Base-by-base conservation (phyloP, 2,888 invertebrate genomes). In the Cephalotes varians region DNA sequence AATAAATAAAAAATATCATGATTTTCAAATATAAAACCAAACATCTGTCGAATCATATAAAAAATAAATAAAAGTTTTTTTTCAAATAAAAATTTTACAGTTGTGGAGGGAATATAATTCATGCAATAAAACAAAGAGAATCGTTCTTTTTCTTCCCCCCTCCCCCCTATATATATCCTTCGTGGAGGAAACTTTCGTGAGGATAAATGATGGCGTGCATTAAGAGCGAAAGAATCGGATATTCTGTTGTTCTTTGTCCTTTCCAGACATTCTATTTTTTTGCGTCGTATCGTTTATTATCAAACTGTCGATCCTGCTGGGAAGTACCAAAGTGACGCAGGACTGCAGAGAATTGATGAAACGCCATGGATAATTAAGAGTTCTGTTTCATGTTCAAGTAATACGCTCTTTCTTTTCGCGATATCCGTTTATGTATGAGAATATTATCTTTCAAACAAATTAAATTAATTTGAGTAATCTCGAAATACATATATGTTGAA, bases 361-460 rank as follows among this genome's bases (percentile, higher is more conserved):
- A 5, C 10, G 28, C 28, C 28, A 10, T 56, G 72, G 56, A 76
- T 76, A 72, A 64, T 87, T 69, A 69, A 86, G 71, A 72, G 51
- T 80, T 87, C 67, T 60, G 76, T 80, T 74, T 79, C 40, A 25
- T n/a, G 10, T 51, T 49, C 10, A 54, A 31, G 4, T 31, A 31
- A 69, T 25, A 18, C 12, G 7, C 7, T 47, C 34, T 49, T 37
- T 34, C 25, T 0, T 44, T 15, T 25, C 7, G 44, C 21, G 2
- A 10, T 28, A 58, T 40, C 44, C 5, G 21, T 40, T 18, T 5
- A 10, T 44, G 1, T 31, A 40, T n/a, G 25, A 37, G 1, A 21
- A 18, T 9, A 0, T 15, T 15, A 54, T 54, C 15, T 71, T 37
- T 54, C 6, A 69, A 21, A 21, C 3, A 49, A 31, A 15, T 69